Conservation (phyloP, 2,888 invertebrate species). For the Pristionchus maxplancki region DNA sequence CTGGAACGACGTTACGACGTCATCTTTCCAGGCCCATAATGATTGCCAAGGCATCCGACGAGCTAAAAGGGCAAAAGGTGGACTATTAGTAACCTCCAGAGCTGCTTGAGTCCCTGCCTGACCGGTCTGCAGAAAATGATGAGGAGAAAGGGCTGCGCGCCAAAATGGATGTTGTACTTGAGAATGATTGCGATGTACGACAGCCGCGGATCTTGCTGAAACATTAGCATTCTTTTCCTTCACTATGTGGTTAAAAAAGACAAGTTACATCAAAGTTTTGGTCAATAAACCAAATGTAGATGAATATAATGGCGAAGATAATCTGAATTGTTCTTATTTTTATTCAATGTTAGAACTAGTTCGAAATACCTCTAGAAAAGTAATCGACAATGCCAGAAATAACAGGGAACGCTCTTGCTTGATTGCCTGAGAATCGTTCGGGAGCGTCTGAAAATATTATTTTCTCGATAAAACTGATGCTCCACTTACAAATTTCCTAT, state of each 20-base stretch:
- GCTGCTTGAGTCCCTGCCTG: not conserved
- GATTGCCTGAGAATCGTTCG: not conserved
- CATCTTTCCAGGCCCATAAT: too few species aligned
- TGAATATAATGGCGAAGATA: not conserved
- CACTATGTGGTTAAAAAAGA: not conserved
- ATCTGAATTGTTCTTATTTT: not conserved
- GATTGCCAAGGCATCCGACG: too few species aligned
- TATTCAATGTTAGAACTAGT: too few species aligned
- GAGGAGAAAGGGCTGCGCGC: not conserved
- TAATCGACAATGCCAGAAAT: not conserved
- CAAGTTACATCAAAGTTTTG: not conserved
- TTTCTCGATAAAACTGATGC: too few species aligned
- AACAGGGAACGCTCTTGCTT: not conserved
- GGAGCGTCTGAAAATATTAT: not conserved
- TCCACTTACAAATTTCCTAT: not conserved
- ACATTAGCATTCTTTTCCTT: too few species aligned
- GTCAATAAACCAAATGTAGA: conserved; percentile 4
- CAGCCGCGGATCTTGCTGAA: not conserved
- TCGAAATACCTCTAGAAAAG: not conserved
- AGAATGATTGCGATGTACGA: not conserved
- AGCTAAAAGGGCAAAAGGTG: too few species aligned
- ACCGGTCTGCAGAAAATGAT: not conserved
- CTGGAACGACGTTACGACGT: too few species aligned
- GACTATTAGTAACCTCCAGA: not conserved
- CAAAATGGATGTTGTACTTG: not conserved